Conservation (phyloP, 2,888 invertebrate genomes). For the Athalia rosae region DNA sequence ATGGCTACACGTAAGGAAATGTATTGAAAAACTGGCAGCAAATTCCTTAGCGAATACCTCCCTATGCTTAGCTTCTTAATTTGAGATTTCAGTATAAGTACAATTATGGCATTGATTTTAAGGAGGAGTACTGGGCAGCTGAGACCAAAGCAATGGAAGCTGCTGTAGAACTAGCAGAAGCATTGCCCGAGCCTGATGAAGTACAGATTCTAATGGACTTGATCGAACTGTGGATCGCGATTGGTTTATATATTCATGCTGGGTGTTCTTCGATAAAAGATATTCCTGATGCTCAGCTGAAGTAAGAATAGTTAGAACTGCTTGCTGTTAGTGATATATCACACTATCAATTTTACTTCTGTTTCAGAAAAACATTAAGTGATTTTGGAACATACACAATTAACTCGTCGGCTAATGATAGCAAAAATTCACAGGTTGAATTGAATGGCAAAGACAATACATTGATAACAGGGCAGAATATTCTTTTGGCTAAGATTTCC, state of each 20-base stretch:
- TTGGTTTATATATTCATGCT: constrained; percentile 63
- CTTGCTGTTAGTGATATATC: not conserved
- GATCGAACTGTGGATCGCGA: constrained; percentile 68
- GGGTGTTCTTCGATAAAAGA: constrained; percentile 58
- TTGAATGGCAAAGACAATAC: constrained; percentile 53
- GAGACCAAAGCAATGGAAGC: constrained; percentile 76
- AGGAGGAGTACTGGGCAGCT: constrained; percentile 80
- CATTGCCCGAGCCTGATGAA: constrained; percentile 61
- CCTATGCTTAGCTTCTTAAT: not conserved
- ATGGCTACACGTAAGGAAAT: constrained; percentile 79
- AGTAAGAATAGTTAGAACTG: constrained; percentile 52
- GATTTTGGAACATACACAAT: constrained; percentile 52
- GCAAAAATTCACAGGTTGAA: not conserved
- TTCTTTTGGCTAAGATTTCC: constrained; percentile 63
- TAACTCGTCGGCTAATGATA: not conserved
- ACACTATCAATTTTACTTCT: constrained; percentile 26
- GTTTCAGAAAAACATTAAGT: constrained; percentile 56
- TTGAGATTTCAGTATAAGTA: not conserved
- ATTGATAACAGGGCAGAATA: constrained; percentile 55
- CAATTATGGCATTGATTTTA: not conserved
- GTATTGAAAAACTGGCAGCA: not conserved
- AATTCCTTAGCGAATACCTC: not conserved
- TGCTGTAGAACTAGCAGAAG: constrained; percentile 66
- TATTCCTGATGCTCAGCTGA: constrained; percentile 63
- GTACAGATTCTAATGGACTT: constrained; percentile 58